Evolutionary conservation across 2,888 invertebrate species (phyloP).

Genomic region (Malthinus flaveolus): DNA sequence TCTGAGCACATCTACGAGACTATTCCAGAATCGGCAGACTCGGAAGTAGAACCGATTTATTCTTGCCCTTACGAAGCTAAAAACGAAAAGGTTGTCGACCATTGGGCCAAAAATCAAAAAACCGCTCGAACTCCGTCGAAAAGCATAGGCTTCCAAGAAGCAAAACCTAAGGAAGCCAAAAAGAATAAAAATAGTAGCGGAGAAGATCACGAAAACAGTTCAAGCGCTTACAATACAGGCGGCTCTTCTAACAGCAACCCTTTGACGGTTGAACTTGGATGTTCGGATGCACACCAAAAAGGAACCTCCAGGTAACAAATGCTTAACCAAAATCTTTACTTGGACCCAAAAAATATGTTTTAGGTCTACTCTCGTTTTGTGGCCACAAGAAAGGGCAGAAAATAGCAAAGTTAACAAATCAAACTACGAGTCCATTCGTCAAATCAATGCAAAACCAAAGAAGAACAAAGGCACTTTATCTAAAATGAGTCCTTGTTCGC

Average conservation of each 20-base stretch:
- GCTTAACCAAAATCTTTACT: not conserved
- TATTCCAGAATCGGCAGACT: conserved; percentile 63
- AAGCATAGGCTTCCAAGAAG: conserved; percentile 30
- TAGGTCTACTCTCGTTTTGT: conserved; percentile 47
- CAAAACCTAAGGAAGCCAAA: conserved; percentile 38
- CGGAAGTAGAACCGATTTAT: conserved; percentile 63
- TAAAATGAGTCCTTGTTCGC: conserved; percentile 45
- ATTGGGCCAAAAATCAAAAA: conserved; percentile 46
- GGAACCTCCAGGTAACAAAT: conserved; percentile 42
- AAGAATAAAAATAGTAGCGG: conserved; percentile 53
- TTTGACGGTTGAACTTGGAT: conserved; percentile 58
- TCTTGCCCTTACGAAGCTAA: conserved; percentile 64
- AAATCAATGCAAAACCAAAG: conserved; percentile 38
- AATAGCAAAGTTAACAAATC: conserved; percentile 35
- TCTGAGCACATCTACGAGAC: conserved; percentile 69
- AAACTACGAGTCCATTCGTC: conserved; percentile 43
- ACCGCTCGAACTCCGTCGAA: conserved; percentile 29
- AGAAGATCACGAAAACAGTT: conserved; percentile 65
- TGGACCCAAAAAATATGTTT: not conserved
- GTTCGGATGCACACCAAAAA: conserved; percentile 53
- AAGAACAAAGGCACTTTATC: conserved; percentile 41
- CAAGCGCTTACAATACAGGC: conserved; percentile 75
- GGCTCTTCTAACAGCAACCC: conserved; percentile 74
- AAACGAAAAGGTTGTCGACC: conserved; percentile 45
- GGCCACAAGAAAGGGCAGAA: conserved; percentile 43